A percentile compares a stretch with the other conserved stretches of the same genome.
Evolutionary conservation across 1,140 invertebrate genomes (phyloP).

Genomic region (Musca domestica): DNA sequence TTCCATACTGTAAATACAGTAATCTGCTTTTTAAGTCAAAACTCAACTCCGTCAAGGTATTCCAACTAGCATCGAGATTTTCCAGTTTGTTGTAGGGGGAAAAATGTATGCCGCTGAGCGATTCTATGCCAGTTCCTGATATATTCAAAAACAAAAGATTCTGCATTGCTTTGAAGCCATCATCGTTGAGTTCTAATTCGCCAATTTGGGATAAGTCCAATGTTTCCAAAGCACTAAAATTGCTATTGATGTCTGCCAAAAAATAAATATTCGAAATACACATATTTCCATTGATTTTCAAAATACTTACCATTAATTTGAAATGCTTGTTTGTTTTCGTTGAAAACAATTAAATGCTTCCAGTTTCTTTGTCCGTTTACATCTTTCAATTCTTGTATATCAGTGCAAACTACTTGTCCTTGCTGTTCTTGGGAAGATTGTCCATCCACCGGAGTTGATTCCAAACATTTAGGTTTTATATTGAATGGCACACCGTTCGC

Average conservation of each 20-base stretch:
- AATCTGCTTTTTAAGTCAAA: constrained; percentile 33
- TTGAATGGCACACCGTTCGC: no score
- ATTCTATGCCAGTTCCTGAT: constrained; percentile 30
- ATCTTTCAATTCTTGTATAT: not conserved
- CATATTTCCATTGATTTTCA: not conserved
- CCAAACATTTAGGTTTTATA: no score
- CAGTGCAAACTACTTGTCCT: not conserved
- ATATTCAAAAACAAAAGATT: constrained; percentile 38
- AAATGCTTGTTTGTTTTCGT: not conserved
- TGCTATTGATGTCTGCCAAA: not conserved
- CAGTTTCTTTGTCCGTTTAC: not conserved
- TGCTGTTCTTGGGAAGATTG: not conserved
- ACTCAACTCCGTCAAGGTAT: constrained; percentile 33
- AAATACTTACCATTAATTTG: not conserved
- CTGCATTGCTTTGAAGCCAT: constrained; percentile 35
- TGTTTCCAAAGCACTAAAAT: not conserved
- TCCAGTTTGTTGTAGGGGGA: constrained; percentile 31
- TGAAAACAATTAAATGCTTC: not conserved
- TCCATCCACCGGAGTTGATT: no score
- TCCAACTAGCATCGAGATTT: constrained; percentile 42
- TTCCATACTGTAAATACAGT: constrained; percentile 37
- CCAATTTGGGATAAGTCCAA: constrained; percentile 26
- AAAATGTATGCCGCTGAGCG: constrained; percentile 34
- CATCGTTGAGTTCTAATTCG: constrained; percentile 28
- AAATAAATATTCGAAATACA: no score